Percentiles rank a stretch among this genome's conserved stretches.
Conservation (phyloP, 2,113 vertebrate genomes). For the Elaphurus davidianus region DNA sequence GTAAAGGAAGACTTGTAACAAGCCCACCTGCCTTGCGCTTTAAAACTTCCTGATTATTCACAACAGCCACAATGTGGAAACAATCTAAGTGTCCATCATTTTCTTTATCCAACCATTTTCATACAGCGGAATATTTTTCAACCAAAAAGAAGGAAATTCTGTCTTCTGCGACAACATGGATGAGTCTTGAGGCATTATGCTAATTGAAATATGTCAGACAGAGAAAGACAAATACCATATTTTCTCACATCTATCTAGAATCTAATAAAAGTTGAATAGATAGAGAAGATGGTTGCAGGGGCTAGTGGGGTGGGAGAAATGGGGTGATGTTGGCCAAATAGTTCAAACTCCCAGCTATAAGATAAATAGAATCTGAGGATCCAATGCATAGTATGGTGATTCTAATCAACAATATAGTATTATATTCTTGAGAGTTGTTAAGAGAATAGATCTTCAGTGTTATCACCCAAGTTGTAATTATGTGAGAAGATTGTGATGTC, state of each 20-base stretch:
- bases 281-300: neutral
- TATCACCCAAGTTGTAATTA: neutral
- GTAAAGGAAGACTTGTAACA: neutral
- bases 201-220: neutral
- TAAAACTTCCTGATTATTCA: neutral
- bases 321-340: neutral
- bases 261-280: neutral
- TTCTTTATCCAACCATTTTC: neutral
- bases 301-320: neutral
- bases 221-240: neutral
- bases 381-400: neutral
- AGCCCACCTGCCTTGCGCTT: neutral
- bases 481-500: neutral
- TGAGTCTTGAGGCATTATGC: neutral
- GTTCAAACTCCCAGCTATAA: neutral
- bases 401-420: neutral
- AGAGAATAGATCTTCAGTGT: neutral
- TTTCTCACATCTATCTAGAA: neutral
- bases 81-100: neutral
- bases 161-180: neutral
- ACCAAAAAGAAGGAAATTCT: neutral
- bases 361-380: neutral
- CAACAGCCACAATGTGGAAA: neutral
- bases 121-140: neutral
- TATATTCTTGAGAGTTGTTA: neutral